These are phyloP conservation scores for Ladona fulva DNA, from an alignment of 1,140 invertebrate genomes.

Conservation along the genomic window DNA sequence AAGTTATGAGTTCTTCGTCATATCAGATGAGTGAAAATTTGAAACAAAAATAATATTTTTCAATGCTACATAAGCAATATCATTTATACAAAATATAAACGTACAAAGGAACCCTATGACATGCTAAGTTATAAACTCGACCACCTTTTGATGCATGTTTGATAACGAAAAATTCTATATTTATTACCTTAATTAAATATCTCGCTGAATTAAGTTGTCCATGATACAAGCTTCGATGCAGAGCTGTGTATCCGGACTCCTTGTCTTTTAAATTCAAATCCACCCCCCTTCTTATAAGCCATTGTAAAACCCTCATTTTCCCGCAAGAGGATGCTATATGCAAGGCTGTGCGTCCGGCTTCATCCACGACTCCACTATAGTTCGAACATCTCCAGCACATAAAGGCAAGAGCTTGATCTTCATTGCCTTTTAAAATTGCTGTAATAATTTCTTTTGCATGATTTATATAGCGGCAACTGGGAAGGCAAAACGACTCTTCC, in stretches of 20 bases:
- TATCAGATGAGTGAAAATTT: too few species aligned
- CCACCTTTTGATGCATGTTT: too few species aligned
- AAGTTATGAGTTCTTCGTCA: too few species aligned
- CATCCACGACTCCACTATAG: slow-evolving; percentile 37
- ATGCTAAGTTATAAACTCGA: too few species aligned
- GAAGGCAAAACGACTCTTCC: too few species aligned
- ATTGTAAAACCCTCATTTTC: slow-evolving; percentile 50
- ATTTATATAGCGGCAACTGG: too few species aligned
- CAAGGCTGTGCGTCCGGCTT: slow-evolving; percentile 50
- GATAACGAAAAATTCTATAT: neutral
- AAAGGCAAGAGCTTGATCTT: slow-evolving; percentile 45
- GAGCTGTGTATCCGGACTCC: slow-evolving; percentile 64
- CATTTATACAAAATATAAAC: too few species aligned
- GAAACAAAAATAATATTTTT: too few species aligned
- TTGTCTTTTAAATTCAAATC: slow-evolving; percentile 52
- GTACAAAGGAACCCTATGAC: too few species aligned
- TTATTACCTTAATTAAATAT: slow-evolving; percentile 47
- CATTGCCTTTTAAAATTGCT: slow-evolving; percentile 44
- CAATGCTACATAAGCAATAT: too few species aligned
- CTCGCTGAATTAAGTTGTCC: slow-evolving; percentile 58
- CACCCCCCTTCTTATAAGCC: slow-evolving; percentile 48
- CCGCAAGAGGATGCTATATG: slow-evolving; percentile 62
- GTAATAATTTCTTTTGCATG: slow-evolving; percentile 32
- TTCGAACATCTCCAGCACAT: slow-evolving; percentile 47
- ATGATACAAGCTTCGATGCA: slow-evolving; percentile 66